Conservation (phyloP, 1,140 invertebrate genomes). For the Apis mellifera region Amel_HAv3.1 CM009938.2:3309001-3309500, state of each 20-base stretch:
- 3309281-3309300: too few relatives aligned
- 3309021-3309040: too few relatives aligned
- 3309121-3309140: background rate
- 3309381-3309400: constrained; percentile 78
- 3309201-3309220: too few relatives aligned
- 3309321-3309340: constrained; percentile 59
- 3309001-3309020: too few relatives aligned
- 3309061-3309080: too few relatives aligned
- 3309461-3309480: constrained; percentile 64
- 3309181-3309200: constrained; percentile 3
- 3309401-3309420: constrained; percentile 80
- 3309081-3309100: too few relatives aligned
- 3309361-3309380: constrained; percentile 80
- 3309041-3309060: too few relatives aligned
- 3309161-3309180: background rate
- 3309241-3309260: too few relatives aligned
- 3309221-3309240: too few relatives aligned
- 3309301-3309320: too few relatives aligned
- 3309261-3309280: too few relatives aligned
- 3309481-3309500: constrained; percentile 77
- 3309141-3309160: constrained; percentile 1
- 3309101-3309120: background rate
- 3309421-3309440: constrained; percentile 74
- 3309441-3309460: constrained; percentile 70
- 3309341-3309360: constrained; percentile 77